Evolutionary conservation across 2,888 invertebrate species (phyloP).

Genomic region (Meloe dianella): DNA sequence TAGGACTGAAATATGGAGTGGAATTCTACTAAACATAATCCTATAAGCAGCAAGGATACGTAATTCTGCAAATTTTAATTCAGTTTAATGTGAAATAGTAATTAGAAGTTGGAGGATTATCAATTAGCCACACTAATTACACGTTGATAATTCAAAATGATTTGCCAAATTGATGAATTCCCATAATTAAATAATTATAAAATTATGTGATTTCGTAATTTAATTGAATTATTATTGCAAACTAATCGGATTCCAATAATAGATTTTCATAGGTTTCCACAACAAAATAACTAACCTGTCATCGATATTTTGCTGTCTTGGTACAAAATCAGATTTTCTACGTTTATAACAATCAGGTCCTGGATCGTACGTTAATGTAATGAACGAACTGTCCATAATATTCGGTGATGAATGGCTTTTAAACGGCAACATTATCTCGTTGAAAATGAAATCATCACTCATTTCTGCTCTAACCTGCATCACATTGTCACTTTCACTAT

Average conservation of each 20-base stretch:
- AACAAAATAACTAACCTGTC: constrained; percentile 35
- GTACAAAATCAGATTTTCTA: constrained; percentile 63
- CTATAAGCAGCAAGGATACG: constrained; percentile 12
- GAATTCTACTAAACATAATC: constrained; percentile 9
- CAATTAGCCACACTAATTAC: background rate
- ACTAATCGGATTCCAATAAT: constrained; percentile 12
- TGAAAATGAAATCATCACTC: constrained; percentile 53
- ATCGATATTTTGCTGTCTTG: constrained; percentile 41
- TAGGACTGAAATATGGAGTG: constrained; percentile 13
- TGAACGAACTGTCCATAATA: constrained; percentile 57
- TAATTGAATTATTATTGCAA: constrained; percentile 14
- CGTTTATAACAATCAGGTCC: constrained; percentile 62
- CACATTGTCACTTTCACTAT: constrained; percentile 30
- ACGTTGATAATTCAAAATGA: background rate
- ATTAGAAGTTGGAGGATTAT: background rate
- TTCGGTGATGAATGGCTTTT: constrained; percentile 66
- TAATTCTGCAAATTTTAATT: background rate
- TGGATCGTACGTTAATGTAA: constrained; percentile 58
- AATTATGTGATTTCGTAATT: constrained; percentile 2
- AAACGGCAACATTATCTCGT: constrained; percentile 55
- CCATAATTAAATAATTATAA: background rate
- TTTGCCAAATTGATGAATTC: background rate
- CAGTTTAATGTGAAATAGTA: background rate
- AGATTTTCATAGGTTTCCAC: background rate
- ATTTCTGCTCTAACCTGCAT: constrained; percentile 49